These are phyloP conservation scores for Leptinotarsa lineolata DNA, from an alignment of 1,140 invertebrate genomes.

Conservation along the genomic window DNA sequence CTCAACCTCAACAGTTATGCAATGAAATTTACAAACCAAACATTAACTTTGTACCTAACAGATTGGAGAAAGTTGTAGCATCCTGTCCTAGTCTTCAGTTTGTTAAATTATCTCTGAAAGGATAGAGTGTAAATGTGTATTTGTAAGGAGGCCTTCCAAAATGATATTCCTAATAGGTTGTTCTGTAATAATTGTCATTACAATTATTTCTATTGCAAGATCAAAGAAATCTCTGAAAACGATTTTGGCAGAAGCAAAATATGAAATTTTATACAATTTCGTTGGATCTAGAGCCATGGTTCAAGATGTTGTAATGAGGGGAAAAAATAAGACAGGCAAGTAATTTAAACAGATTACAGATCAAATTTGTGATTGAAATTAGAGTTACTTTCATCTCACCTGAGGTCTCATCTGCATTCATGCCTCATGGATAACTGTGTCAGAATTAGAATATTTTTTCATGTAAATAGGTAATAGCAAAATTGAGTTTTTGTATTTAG, in stretches of 20 bases:
- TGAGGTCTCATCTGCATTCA: too few species aligned
- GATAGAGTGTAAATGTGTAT: background rate
- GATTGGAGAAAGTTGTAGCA: background rate
- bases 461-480: background rate
- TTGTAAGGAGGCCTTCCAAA: background rate
- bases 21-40: too few species aligned
- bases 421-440: background rate
- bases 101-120: background rate
- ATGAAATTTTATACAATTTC: constrained; percentile 60
- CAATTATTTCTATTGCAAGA: constrained; percentile 43
- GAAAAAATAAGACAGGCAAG: constrained; percentile 63
- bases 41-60: background rate
- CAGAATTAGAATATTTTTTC: constrained; percentile 15
- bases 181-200: constrained; percentile 40
- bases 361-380: background rate
- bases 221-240: constrained; percentile 48
- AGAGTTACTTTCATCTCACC: background rate
- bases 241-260: constrained; percentile 56
- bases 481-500: background rate
- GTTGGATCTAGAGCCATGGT: constrained; percentile 59
- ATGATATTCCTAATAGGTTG: constrained; percentile 39
- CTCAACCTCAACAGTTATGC: too few species aligned
- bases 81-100: background rate
- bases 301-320: constrained; percentile 59
- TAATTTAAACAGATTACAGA: background rate